Conservation (phyloP, 2,888 invertebrate species). For the Crematogaster levior region DNA sequence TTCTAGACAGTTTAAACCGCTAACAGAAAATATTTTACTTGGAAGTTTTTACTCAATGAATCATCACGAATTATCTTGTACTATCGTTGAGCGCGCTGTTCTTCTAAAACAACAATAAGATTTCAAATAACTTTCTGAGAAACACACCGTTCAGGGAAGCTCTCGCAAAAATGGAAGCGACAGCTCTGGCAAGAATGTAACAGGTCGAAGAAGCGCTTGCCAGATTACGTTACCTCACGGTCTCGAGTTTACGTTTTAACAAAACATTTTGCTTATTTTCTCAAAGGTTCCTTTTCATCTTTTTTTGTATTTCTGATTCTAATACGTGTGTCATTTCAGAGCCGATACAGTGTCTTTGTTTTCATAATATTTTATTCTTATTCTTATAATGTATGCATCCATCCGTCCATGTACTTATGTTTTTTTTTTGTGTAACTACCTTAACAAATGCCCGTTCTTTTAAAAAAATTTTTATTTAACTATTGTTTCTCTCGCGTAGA, state of each 20-base stretch:
- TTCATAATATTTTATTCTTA: neutral
- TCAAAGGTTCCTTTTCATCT: neutral
- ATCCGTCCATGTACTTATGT: neutral
- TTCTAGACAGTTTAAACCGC: neutral
- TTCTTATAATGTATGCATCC: constrained; percentile 6
- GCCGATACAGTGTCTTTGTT: neutral
- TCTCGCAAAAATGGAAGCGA: constrained; percentile 7
- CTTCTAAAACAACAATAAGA: constrained; percentile 3
- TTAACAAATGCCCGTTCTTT: neutral
- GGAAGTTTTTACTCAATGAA: neutral
- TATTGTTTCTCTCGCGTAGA: neutral
- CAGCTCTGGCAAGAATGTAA: constrained; percentile 2
- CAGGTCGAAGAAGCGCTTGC: constrained; percentile 11
- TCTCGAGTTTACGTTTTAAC: neutral
- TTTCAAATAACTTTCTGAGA: constrained; percentile 28
- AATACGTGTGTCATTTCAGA: neutral
- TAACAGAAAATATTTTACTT: neutral
- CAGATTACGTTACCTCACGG: constrained; percentile 22
- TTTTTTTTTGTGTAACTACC: too few relatives aligned
- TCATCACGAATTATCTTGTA: neutral
- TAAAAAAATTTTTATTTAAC: neutral
- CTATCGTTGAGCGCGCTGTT: neutral
- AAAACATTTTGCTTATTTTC: constrained; percentile 32
- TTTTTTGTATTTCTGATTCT: neutral
- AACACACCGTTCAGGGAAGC: neutral